Evolutionary conservation across 2,797 vertebrate species (phyloP).

Genomic region (Anas bahamensis): DNA sequence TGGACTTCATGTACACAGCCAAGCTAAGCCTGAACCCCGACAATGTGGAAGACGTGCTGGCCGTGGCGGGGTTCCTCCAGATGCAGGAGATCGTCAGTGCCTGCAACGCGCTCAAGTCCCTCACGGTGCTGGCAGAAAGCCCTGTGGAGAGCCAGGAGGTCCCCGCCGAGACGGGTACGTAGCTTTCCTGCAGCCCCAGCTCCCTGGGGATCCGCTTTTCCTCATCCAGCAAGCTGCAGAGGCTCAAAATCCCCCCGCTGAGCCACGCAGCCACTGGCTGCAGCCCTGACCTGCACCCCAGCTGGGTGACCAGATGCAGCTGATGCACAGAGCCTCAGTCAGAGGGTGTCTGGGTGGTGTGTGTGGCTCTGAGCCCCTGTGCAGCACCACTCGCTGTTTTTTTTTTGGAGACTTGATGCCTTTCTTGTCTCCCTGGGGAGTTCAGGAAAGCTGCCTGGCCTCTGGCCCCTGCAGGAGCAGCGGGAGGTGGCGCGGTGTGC

Average conservation of each 20-base stretch:
- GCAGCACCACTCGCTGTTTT: not conserved
- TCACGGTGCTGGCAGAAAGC: conserved; percentile 70
- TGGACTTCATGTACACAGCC: conserved; percentile 99
- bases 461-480: fast-evolving
- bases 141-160: conserved; percentile 18
- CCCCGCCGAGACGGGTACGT: conserved; percentile 76
- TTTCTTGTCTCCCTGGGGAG: not conserved
- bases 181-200: not conserved
- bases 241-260: fast-evolving
- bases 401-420: not conserved
- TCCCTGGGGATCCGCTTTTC: not conserved
- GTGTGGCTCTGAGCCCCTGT: not conserved
- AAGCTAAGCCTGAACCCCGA: conserved; percentile 90
- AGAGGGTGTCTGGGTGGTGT: not conserved
- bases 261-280: fast-evolving
- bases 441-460: not conserved
- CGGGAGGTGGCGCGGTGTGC: not conserved
- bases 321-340: fast-evolving
- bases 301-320: not conserved
- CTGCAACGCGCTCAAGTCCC: conserved; percentile 90
- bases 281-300: fast-evolving
- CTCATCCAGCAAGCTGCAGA: not conserved
- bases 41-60: conserved; percentile 92
- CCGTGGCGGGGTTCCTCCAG: conserved; percentile 93
- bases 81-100: conserved; percentile 95